Evolutionary conservation across 35 echinoderm and acorn worm species (phyloP).

Genomic region (Ophiothrix spiculata): DNA sequence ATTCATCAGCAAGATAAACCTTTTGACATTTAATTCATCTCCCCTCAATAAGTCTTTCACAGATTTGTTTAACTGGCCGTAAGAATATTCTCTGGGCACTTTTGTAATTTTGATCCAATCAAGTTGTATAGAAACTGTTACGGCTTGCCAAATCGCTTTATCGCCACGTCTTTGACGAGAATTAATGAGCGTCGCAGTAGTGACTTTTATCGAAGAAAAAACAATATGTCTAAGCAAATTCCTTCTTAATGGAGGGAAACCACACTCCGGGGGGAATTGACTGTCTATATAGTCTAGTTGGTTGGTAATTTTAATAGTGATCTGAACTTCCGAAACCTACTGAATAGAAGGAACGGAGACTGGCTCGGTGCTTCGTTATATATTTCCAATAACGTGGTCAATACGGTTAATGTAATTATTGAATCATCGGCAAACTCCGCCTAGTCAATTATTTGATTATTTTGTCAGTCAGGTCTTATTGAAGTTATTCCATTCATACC

Average conservation of each 20-base stretch:
- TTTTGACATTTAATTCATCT: conserved; percentile 5
- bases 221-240: neutral
- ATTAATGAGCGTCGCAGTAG: neutral
- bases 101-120: neutral
- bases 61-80: neutral
- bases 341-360: too few species aligned
- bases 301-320: too few species aligned
- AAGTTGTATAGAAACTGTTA: neutral
- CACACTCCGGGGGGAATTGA: neutral
- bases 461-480: too few species aligned
- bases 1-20: too few species aligned
- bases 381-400: too few species aligned
- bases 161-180: neutral
- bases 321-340: too few species aligned
- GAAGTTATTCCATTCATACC: too few species aligned
- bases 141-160: neutral
- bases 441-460: neutral
- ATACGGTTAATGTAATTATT: neutral
- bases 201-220: neutral
- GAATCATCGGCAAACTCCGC: neutral
- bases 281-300: too few species aligned
- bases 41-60: neutral
- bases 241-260: neutral
- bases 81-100: neutral
- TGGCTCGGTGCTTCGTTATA: too few species aligned